Base-by-base conservation (phyloP, 1,140 invertebrate genomes). In the Dendrolimus punctatus region DNA sequence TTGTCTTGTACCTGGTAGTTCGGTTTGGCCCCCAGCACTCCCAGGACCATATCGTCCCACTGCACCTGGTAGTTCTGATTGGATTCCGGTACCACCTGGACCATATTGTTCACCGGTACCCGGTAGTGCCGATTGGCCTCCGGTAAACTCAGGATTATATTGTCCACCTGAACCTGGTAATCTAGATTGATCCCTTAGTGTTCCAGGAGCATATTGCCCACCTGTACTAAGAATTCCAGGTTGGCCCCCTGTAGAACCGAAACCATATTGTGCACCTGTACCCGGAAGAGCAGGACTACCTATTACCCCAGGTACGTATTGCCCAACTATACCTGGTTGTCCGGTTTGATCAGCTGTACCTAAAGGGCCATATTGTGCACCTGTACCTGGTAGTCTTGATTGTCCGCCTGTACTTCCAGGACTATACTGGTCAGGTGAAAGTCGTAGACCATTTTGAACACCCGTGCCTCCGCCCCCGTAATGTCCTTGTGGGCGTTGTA, bases 161-260 rank as follows among this genome's bases (percentile, higher is more conserved):
- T 51, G 51, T 54, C 46, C 60, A 53, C 46, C 45, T 46, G 52
- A 47, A 39, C 62, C 62, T 42, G 2, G 49, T 8, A 52, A 46
- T 9, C 63, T 66, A 63, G 86, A 89, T 6, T 40, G 40, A 3
- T 55, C 54, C 8, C n/a, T 23, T 9, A 39, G 8, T 8, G 51
- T 41, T 39, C 49, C 50, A 10, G 40, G 38, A 5, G 79, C 79
- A 46, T 59, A 48, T 39, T 36, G 36, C 6, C 53, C 44, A 40
- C 51, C 51, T 39, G 45, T 47, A 6, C 38, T 38, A 2, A 8
- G 6, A 9, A 45, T 6, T 6, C 45, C 37, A 42, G 8, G n/a
- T 40, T 49, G 50, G 6, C 41, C 42, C 8, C 37, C 9, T 6
- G 41, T 51, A 49, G 66, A 68, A 52, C 71, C 72, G n/a, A 49